Conservation (phyloP, 35 echinoderm and acorn worm genomes). For the Antedon bifida region DNA sequence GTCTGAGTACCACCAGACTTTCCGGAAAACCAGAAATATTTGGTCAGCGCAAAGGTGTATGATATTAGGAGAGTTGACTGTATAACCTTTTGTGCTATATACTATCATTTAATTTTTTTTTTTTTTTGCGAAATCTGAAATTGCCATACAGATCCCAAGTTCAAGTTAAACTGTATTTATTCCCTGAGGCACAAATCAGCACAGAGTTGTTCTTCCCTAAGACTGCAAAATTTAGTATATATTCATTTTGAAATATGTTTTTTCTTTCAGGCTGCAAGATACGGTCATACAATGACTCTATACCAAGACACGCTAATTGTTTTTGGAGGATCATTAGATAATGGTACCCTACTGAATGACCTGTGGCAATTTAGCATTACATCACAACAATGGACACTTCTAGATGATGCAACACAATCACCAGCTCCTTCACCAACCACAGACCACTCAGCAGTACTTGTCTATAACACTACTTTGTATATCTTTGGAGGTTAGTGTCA, state of each 20-base stretch:
- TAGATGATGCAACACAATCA: slow-evolving; percentile 12
- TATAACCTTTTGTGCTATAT: no score
- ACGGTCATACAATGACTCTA: slow-evolving; percentile 59
- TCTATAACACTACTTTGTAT: slow-evolving; percentile 45
- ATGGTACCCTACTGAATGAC: slow-evolving; percentile 53
- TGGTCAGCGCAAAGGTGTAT: no score
- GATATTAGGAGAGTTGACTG: no score
- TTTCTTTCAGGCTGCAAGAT: slow-evolving; percentile 46
- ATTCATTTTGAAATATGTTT: not conserved
- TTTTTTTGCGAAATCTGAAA: no score
- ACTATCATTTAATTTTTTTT: no score
- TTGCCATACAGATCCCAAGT: no score
- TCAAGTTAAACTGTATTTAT: no score
- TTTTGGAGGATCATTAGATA: slow-evolving; percentile 50
- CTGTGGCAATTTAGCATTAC: slow-evolving; percentile 61
- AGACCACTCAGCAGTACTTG: slow-evolving; percentile 59
- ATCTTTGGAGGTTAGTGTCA: slow-evolving; percentile 84
- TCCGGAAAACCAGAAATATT: no score
- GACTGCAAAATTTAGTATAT: no score
- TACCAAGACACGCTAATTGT: slow-evolving; percentile 38
- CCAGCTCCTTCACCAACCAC: slow-evolving; percentile 23
- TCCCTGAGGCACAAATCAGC: no score
- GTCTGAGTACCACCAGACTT: no score
- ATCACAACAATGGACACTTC: slow-evolving; percentile 30
- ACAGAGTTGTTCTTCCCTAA: no score